Base-by-base conservation (phyloP, 2,888 invertebrate genomes). In the Gymnoscelis rufifasciata region DNA sequence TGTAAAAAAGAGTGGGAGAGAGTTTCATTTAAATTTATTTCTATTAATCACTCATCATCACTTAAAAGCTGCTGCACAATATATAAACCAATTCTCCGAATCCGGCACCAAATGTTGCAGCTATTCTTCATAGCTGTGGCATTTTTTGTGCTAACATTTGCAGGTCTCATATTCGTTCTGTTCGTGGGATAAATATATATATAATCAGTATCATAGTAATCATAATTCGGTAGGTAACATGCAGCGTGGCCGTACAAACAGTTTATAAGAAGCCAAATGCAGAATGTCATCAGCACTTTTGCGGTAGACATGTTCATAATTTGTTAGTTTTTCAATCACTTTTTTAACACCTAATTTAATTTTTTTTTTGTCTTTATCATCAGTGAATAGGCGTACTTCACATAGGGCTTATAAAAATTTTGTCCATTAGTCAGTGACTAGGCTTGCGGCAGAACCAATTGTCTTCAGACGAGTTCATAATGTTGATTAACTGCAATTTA, bases 81-180 rank as follows among this genome's bases (percentile, higher is more conserved):
- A 54, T 75, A 81, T 1, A 80, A 51, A 1, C 72, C 73, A 0
- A 81, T 68, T 63, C 61, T 73, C 54, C 67, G 58, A 0, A 79
- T 39, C 64, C 78, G 71, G 43, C 81, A 82, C 63, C 71, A 79
- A 28, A 80, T 72, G 38, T 67, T 64, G 47, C 78, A 78, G 0
- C 42, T 62, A 13, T 19, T 3, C 5, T 15, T 31, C 4, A 13
- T 3, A 27, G 41, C 28, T 31, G 33, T 51, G 8, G 43, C 38
- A 35, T 13, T 35, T 12, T 26, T 35, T 12, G 37, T 31, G 29
- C 29, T 31, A 0, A 19, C 26, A 24, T 27, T 38, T 28, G 15
- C 39, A 3, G 36, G 27, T 7, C 10, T n/a, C 3, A 7, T 27
- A 28, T 7, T 38, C 10, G 15, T 19, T 19, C 12, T 10, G n/a